Conservation (phyloP, 2,797 vertebrate genomes). For the Nyctibius grandis region DNA sequence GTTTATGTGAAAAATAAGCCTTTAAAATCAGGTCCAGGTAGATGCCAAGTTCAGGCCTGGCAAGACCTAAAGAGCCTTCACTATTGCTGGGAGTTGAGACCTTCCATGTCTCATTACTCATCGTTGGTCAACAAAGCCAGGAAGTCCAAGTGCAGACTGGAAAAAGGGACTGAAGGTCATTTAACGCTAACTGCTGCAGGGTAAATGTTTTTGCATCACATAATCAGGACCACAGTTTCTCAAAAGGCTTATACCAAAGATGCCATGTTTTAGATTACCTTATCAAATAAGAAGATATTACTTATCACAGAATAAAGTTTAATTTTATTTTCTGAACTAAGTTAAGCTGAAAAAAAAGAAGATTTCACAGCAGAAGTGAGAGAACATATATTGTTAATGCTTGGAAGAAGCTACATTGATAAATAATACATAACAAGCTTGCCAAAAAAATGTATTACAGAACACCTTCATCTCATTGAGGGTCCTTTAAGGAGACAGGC, state of each 20-base stretch:
- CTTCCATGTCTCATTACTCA: background rate
- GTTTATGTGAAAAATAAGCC: background rate
- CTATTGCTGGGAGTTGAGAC: background rate
- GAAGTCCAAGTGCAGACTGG: background rate
- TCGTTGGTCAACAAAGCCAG: background rate
- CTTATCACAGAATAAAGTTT: background rate
- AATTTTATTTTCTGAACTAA: background rate
- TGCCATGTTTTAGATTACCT: background rate
- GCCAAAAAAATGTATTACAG: background rate
- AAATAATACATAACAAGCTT: conserved; percentile 50
- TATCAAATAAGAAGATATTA: background rate
- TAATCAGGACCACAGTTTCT: background rate
- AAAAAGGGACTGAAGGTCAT: background rate
- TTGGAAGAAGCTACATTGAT: background rate
- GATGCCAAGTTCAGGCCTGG: background rate
- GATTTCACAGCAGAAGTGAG: background rate
- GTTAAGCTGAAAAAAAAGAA: background rate
- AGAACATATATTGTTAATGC: conserved; percentile 39
- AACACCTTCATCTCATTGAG: conserved; percentile 12
- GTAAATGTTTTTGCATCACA: background rate
- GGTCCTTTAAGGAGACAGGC: background rate
- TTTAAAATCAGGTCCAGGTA: background rate
- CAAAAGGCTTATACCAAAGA: background rate
- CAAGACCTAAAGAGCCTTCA: background rate
- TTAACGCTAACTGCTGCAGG: background rate